Base-by-base conservation (phyloP, 2,888 invertebrate species). In the Scaptomyza flava region DNA sequence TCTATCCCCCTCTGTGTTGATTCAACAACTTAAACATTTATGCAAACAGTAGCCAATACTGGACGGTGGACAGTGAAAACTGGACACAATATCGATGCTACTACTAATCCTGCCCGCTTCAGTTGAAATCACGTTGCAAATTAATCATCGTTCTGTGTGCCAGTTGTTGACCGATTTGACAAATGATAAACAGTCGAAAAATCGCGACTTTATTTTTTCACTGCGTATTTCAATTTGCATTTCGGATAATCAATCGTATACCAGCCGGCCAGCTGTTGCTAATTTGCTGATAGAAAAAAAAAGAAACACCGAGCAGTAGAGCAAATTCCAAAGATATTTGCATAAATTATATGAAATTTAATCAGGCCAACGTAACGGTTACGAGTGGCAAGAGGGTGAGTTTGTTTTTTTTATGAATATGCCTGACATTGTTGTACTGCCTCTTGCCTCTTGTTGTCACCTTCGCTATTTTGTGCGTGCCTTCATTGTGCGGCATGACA, bases 1-100 rank as follows among this genome's bases (percentile, higher is more conserved):
- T 54, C 45, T 47, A 20, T 38, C 23, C 42, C 17, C 11, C 5
- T 14, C 31, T 12, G 14, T 85, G 80, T 87, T 85, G 79, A 81
- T 68, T 76, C 83, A 87, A 87, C 80, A 83, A 77, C 83, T 85
- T 76, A 83, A 78, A 70, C 68, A 73, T 76, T 80, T 80, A 63
- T 62, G 77, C 80, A 85, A 83, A 85, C 83, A 64, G 69, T 53
- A 41, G 63, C 56, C 20, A 41, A 38, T 41, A 34, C 46, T 72
- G 70, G 45, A 73, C 65, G 62, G 27, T 59, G 68, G 46, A 48
- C 47, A 72, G 58, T 75, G 59, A 43, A 41, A 17, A 47, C 34
- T 59, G 36, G 48, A 48, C 23, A 48, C 17, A 36, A 42, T 48
- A 47, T 56, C 72, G 61, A 61, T 57, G 48, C 69, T 42, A 54